These are phyloP conservation scores for Harmothoe impar DNA, from an alignment of 2,888 invertebrate species.

Conservation along the genomic window DNA sequence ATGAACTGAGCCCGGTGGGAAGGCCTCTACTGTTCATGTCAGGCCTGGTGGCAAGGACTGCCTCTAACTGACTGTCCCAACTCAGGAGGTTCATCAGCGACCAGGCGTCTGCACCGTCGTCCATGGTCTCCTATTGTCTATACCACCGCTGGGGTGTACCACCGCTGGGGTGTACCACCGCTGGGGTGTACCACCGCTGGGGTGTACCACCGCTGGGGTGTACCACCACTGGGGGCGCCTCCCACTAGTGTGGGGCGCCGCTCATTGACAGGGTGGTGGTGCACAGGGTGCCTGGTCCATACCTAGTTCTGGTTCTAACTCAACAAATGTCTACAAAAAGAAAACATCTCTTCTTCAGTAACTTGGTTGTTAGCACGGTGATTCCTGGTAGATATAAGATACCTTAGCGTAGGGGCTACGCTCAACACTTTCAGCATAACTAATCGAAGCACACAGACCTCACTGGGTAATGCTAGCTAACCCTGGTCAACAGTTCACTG, in stretches of 20 bases:
- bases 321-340: slow-evolving; percentile 58
- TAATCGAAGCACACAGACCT: slow-evolving; percentile 61
- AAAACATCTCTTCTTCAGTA: slow-evolving; percentile 54
- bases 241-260: background rate
- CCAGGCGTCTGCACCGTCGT: background rate
- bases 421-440: slow-evolving; percentile 54
- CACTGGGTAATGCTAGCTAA: slow-evolving; percentile 11
- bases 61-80: too few species aligned
- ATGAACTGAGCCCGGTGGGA: background rate
- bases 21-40: background rate
- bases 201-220: too few species aligned
- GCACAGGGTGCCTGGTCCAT: too few species aligned
- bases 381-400: slow-evolving; percentile 4
- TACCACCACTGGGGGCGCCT: background rate
- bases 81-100: too few species aligned
- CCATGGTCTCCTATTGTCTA: background rate
- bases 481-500: slow-evolving; percentile 45
- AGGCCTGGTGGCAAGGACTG: too few species aligned
- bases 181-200: too few species aligned
- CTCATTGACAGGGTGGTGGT: background rate
- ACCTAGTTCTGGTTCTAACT: slow-evolving; percentile 32
- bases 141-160: too few species aligned
- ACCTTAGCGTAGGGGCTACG: slow-evolving; percentile 40
- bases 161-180: too few species aligned
- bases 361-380: slow-evolving; percentile 49